phyloP scores from a whole-genome alignment of 1,140 invertebrate species.

The Drosophila ambigua region DNA sequence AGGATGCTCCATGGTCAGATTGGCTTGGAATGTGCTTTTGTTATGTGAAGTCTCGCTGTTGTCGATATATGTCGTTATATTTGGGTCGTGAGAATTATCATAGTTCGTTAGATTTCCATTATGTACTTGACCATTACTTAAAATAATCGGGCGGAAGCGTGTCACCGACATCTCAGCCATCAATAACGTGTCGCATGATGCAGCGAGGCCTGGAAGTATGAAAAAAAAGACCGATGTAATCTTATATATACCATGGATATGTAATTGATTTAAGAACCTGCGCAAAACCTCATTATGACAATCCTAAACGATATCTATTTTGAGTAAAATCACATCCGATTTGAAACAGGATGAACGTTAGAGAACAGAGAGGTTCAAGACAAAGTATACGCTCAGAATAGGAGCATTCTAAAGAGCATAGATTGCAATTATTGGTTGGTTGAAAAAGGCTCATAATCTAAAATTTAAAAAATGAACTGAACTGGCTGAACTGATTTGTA shows the following conservation, averaged over 20 bases:
- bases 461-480: no score
- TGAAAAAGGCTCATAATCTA: no score
- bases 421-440: no score
- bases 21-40: slow-evolving; percentile 10
- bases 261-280: no score
- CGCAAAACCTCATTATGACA: no score
- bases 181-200: slow-evolving; percentile 84
- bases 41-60: slow-evolving; percentile 16
- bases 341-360: no score
- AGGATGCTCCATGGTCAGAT: slow-evolving; percentile 5
- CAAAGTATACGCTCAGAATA: neutral
- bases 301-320: neutral
- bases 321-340: no score
- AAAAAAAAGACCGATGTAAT: neutral
- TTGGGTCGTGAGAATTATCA: slow-evolving; percentile 18
- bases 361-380: neutral
- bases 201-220: slow-evolving; percentile 84
- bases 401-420: no score
- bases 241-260: no score
- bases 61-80: neutral
- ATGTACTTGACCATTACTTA: slow-evolving; percentile 68
- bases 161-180: slow-evolving; percentile 76
- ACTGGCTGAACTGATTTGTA: no score
- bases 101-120: slow-evolving; percentile 62
- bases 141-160: slow-evolving; percentile 66